Evolutionary conservation across 2,888 invertebrate species (phyloP), one percentile per base, ranked within the genome.

Genomic region (Thelaira solivaga): DNA sequence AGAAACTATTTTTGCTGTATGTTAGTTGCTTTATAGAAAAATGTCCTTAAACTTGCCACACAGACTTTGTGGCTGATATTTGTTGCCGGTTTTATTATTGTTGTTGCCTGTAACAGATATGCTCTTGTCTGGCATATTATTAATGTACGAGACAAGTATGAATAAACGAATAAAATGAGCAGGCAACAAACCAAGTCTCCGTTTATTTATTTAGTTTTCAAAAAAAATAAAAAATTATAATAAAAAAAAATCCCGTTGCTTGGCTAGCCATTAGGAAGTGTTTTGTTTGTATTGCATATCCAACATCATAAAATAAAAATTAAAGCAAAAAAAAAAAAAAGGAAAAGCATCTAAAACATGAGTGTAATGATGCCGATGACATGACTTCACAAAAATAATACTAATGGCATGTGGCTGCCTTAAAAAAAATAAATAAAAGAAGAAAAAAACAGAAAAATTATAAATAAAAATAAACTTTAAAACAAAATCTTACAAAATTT

Each of bases 41-140:
- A 59, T 61, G 78, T 74, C 78, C 78, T 78, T 78, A 74, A 78
- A 78, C 78, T 65, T 78, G 74, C 65, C 69, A 69, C 47, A 45
- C 74, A 74, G 78, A 76, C 72, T 64, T 43, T 78, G 59, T 74
- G 73, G 69, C 64, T 61, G 53, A 24, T 34, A 20, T 43, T 36
- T 51, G 34, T 71, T 26, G 69, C 49, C 22, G 51, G n/a, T 43
- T 45, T 53, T 62, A 1, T 51, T 49, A 10, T 53, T 61, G 11
- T 13, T 49, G 20, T 43, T 71, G 61, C 53, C 71, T 53, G 20
- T 62, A 53, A 72, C 71, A 72, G 71, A 62, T 51, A 62, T 16
- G 6, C 51, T 71, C 53, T 72, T 36, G 71, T 72, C 62, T 72
- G 45, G 36, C 36, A 55, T 45, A 62, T 72, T 72, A 72, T 62